These are phyloP conservation scores for Epirrhoe alternata DNA, from an alignment of 2,888 invertebrate species.

Conservation along the genomic window DNA sequence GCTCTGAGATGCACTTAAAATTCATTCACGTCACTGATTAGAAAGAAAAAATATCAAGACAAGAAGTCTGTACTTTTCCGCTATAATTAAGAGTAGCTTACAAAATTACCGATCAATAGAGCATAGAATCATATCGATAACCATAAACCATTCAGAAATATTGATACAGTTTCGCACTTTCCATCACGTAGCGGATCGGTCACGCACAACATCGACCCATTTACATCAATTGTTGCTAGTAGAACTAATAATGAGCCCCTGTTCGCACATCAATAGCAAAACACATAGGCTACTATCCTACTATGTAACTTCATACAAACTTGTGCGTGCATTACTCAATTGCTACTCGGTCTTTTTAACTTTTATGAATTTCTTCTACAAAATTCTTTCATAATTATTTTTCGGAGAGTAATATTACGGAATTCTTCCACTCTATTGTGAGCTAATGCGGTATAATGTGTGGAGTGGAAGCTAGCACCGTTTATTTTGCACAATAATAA, in stretches of 20 bases:
- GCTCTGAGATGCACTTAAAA: too few relatives aligned
- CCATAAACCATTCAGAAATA: slow-evolving; percentile 39
- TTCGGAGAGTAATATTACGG: too few relatives aligned
- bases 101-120: neutral
- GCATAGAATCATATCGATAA: slow-evolving; percentile 10
- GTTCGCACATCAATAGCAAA: slow-evolving; percentile 11
- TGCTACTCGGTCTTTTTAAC: too few relatives aligned
- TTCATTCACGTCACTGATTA: too few relatives aligned
- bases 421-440: too few relatives aligned
- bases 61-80: neutral
- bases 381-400: too few relatives aligned
- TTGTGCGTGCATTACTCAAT: too few relatives aligned
- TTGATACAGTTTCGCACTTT: slow-evolving; percentile 53
- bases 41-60: neutral
- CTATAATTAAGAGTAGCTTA: neutral
- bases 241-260: slow-evolving; percentile 14
- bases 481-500: too few relatives aligned
- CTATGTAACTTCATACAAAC: neutral
- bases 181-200: slow-evolving; percentile 53
- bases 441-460: too few relatives aligned
- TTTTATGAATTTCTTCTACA: too few relatives aligned
- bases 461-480: too few relatives aligned
- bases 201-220: slow-evolving; percentile 50
- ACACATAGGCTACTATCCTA: neutral
- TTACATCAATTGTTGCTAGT: slow-evolving; percentile 49